Evolutionary conservation across 2,113 vertebrate genomes (phyloP).

Genomic region (Castor canadensis): DNA sequence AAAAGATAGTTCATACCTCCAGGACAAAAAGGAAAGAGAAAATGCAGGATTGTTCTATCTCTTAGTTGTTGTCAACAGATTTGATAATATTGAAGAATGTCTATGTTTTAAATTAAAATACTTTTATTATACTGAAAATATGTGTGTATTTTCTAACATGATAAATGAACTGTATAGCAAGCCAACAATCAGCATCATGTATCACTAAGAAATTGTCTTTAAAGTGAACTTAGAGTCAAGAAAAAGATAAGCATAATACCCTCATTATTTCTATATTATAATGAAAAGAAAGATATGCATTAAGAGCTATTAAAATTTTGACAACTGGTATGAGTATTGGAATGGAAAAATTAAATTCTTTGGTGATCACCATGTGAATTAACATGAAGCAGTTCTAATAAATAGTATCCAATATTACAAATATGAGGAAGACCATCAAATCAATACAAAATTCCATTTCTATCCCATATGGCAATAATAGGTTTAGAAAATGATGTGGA

Average conservation of each 20-base stretch:
- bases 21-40: background rate
- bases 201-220: background rate
- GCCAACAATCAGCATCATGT: background rate
- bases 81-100: background rate
- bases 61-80: background rate
- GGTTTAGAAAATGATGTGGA: background rate
- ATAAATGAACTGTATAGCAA: background rate
- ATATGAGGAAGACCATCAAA: background rate
- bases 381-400: background rate
- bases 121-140: background rate
- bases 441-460: background rate
- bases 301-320: background rate
- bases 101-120: background rate
- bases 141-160: background rate
- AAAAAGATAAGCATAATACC: background rate
- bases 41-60: too few species aligned
- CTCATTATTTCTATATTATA: background rate
- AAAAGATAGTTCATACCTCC: background rate
- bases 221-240: background rate
- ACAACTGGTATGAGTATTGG: background rate
- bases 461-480: background rate
- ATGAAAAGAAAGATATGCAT: background rate
- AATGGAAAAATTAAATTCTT: constrained; percentile 9
- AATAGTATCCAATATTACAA: background rate
- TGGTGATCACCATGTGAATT: background rate